These are phyloP conservation scores for Byasa hedistus DNA, from an alignment of 2,888 invertebrate species.

Conservation along the genomic window DNA sequence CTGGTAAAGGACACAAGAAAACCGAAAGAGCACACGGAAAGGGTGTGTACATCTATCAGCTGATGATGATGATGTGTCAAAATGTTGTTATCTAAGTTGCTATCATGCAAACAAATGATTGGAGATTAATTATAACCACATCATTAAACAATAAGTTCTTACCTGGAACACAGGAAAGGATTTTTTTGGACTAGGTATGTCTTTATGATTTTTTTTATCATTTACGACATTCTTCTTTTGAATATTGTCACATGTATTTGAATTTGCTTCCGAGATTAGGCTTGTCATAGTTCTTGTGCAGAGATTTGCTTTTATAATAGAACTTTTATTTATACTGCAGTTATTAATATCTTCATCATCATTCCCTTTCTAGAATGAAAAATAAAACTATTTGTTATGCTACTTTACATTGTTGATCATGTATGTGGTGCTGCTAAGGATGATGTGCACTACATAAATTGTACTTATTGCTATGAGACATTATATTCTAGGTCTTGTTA, in stretches of 20 bases:
- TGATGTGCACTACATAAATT: too few relatives aligned
- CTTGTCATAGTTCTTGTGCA: conserved; percentile 56
- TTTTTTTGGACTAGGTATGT: conserved; percentile 68
- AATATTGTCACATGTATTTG: conserved; percentile 34
- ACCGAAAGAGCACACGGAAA: too few relatives aligned
- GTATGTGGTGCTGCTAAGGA: too few relatives aligned
- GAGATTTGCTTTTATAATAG: conserved; percentile 67
- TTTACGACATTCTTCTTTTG: conserved; percentile 33
- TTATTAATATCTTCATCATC: conserved; percentile 49
- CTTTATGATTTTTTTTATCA: conserved; percentile 57
- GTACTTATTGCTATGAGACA: too few relatives aligned
- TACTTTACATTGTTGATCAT: too few relatives aligned
- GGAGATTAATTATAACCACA: too few relatives aligned
- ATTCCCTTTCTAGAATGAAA: conserved; percentile 59
- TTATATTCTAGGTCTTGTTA: too few relatives aligned
- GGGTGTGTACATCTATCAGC: too few relatives aligned
- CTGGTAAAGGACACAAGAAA: too few relatives aligned
- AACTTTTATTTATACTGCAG: conserved; percentile 52
- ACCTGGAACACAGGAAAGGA: conserved; percentile 71
- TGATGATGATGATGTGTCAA: too few relatives aligned
- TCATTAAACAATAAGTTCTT: conserved; percentile 29
- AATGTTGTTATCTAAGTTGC: too few relatives aligned
- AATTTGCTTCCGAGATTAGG: conserved; percentile 49
- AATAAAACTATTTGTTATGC: background rate
- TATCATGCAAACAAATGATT: too few relatives aligned